Conservation (phyloP, 2,113 vertebrate species). For the Alaudala cheleensis region DNA sequence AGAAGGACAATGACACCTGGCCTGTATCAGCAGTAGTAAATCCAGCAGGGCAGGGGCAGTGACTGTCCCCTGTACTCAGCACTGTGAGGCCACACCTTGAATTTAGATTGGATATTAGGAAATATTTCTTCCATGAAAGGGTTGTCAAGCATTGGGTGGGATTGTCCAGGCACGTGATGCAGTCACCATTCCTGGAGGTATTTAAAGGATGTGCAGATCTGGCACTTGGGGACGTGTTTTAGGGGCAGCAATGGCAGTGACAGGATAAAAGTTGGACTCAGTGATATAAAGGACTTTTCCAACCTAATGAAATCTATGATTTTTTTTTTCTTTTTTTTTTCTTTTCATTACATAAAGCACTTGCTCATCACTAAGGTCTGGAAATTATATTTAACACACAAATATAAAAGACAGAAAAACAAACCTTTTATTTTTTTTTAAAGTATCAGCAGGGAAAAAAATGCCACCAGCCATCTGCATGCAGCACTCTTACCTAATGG, state of each 20-base stretch:
- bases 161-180: neutral
- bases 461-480: neutral
- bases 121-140: neutral
- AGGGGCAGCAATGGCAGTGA: no score
- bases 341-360: no score
- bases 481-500: conserved; percentile 18
- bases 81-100: no score
- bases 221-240: neutral
- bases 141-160: rapidly evolving
- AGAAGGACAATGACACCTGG: neutral
- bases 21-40: neutral
- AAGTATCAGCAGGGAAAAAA: neutral
- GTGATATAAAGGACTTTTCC: neutral
- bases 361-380: neutral
- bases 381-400: neutral
- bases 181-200: neutral
- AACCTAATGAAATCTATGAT: neutral
- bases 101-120: neutral
- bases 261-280: neutral
- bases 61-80: neutral
- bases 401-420: neutral
- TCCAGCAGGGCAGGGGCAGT: neutral
- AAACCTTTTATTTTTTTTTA: neutral
- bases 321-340: no score
- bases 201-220: neutral